phyloP scores from a whole-genome alignment of 2,888 invertebrate genomes.

The Spilarctia lutea region DNA sequence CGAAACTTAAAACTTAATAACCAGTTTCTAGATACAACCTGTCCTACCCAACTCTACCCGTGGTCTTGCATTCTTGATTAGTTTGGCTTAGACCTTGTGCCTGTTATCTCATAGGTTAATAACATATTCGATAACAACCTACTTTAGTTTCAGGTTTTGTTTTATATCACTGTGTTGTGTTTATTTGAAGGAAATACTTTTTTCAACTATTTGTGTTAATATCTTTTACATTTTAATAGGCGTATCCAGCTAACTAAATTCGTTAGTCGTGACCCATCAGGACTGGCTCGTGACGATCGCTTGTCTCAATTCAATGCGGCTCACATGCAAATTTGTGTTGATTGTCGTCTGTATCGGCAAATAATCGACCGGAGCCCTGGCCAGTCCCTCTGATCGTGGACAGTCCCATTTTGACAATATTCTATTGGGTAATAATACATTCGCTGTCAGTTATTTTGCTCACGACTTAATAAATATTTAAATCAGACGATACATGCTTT shows the following conservation, averaged over 20 bases:
- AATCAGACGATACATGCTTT: slow-evolving; percentile 26
- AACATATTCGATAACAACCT: not conserved
- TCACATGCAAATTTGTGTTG: slow-evolving; percentile 81
- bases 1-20: not conserved
- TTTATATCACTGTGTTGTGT: too few relatives aligned
- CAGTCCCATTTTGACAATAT: slow-evolving; percentile 29
- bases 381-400: slow-evolving; percentile 29
- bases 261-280: slow-evolving; percentile 57
- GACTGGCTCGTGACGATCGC: slow-evolving; percentile 64
- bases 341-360: slow-evolving; percentile 78
- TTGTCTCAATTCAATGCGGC: slow-evolving; percentile 78
- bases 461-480: slow-evolving; percentile 40
- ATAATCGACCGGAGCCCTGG: slow-evolving; percentile 68
- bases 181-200: too few relatives aligned
- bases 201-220: too few relatives aligned
- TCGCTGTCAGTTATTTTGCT: slow-evolving; percentile 39
- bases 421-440: slow-evolving; percentile 52
- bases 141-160: too few relatives aligned
- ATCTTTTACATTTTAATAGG: too few relatives aligned
- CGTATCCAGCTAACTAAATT: slow-evolving; percentile 48
- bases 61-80: not conserved
- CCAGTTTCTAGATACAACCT: not conserved
- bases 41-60: too few relatives aligned
- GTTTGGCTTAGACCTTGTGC: not conserved
- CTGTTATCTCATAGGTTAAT: not conserved